These are phyloP conservation scores for Chloromyia formosa DNA, from an alignment of 2,888 invertebrate species.

Conservation along the genomic window DNA sequence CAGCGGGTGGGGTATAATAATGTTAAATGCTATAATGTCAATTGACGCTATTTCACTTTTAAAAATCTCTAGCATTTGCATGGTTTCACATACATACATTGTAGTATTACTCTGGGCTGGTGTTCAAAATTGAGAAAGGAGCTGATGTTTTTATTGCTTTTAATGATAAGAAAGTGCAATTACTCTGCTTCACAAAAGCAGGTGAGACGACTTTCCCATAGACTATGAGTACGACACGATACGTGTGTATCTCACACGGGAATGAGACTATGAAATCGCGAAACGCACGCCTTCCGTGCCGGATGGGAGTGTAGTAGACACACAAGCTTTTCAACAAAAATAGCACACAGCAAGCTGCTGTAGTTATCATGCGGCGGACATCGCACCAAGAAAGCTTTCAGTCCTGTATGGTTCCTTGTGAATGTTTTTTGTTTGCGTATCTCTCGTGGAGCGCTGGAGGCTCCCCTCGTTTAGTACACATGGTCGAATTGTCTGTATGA, in stretches of 20 bases:
- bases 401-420: neutral
- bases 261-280: too few species aligned
- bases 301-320: neutral
- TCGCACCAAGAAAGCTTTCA: slow-evolving; percentile 32
- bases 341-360: slow-evolving; percentile 34
- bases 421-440: neutral
- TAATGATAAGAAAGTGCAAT: neutral
- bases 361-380: slow-evolving; percentile 37
- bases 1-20: too few species aligned
- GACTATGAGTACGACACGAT: neutral
- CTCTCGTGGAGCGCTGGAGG: neutral
- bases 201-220: neutral
- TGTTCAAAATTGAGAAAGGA: too few species aligned
- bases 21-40: too few species aligned
- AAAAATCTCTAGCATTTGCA: too few species aligned
- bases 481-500: slow-evolving; percentile 19
- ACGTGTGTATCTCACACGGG: too few species aligned
- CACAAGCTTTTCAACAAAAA: slow-evolving; percentile 38
- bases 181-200: neutral
- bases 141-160: too few species aligned
- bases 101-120: too few species aligned
- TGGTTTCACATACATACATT: too few species aligned
- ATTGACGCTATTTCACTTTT: too few species aligned
- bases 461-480: slow-evolving; percentile 6
- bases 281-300: too few species aligned